Base-by-base conservation (phyloP, 2,888 invertebrate genomes). In the Griposia aprilina region DNA sequence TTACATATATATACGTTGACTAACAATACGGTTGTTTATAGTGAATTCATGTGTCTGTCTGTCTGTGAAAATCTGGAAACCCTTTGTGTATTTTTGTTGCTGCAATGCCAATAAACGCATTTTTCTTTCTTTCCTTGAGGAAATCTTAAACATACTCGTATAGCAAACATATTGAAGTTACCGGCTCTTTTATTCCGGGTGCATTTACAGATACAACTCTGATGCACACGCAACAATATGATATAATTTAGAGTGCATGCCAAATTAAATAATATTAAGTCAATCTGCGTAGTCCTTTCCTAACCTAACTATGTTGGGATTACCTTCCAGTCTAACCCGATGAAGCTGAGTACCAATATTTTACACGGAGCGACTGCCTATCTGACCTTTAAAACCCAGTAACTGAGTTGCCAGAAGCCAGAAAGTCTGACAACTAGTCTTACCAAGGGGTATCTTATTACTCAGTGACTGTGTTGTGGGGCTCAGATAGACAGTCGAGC, bases 1-100 rank as follows among this genome's bases (percentile, higher is more conserved):
- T 36, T 36, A 36, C 41, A 72, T 55, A 81, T 50, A 5, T n/a
- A 52, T 7, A 52, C 30, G n/a, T 36, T 76, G 30, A 75, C n/a
- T 52, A 30, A 59, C 65, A 30, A 17, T 20, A 11, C 20, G 41
- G 11, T 15, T 15, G 2, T 7, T 11, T 41, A 20, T 15, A 13
- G 26, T 8, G 1, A 10, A 26, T 15, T 36, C 0, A 36, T 45
- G 7, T 52, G 11, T 52, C 30, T 11, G 30, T 59, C 4, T 41
- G 57, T 67, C 2, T 41, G 15, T 41, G 15, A 23, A n/a, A 41
- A 8, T 15, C 36, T 23, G 15, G 2, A 36, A 63, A n/a, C 15
- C 15, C 15, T n/a, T n/a, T n/a, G n/a, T n/a, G n/a, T n/a, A n/a
- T n/a, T n/a, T n/a, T n/a, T n/a, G n/a, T n/a, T n/a, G n/a, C n/a